Evolutionary conservation across 2,888 invertebrate species (phyloP), one percentile per base, ranked within the genome.

Genomic region (Xestia ashworthii): DNA sequence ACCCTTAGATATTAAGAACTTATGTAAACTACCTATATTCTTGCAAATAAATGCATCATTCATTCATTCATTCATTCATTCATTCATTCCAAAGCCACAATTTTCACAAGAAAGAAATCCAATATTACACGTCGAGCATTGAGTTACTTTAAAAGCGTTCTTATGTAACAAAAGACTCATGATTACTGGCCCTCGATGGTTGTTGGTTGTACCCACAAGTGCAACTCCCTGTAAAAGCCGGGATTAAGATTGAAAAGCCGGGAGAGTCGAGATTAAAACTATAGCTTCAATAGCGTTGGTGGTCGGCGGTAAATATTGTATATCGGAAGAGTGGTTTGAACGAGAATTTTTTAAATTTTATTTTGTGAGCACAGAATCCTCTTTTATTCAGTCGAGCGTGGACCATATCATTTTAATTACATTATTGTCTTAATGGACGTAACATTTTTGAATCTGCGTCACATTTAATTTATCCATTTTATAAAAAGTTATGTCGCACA

Each of bases 131-230:
- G 19, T 60, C n/a, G 64, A 71, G 65, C 46, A 41, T 70, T 66
- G 12, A 19, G 87, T 80, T 58, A 58, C 53, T 83, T 80, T 80
- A 75, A 84, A 80, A 84, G 76, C 66, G 6, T 69, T 83, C 62
- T 83, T 66, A 55, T 25, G 12, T 32, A 32, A 83, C 87, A 86
- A 86, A 83, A 77, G 76, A 65, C 38, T 71, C 75, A 41, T 71
- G 74, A 76, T 76, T 74, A 68, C 76, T 71, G 25, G 41, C 67
- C 74, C 67, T 80, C 84, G 71, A 83, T 64, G 46, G 67, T 50
- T 64, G 64, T 55, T 64, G 46, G 67, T 50, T 64, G 64, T 55
- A 48, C 69, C 70, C 62, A 75, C 71, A 76, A 76, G 72, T 73
- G 86, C 80, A 76, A 32, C 32, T 32, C 32, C 3, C 6, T 60